Percentiles rank a stretch among this genome's conserved stretches.
phyloP scores from a whole-genome alignment of 2,797 vertebrate species.

The Gallinago stenura region DNA sequence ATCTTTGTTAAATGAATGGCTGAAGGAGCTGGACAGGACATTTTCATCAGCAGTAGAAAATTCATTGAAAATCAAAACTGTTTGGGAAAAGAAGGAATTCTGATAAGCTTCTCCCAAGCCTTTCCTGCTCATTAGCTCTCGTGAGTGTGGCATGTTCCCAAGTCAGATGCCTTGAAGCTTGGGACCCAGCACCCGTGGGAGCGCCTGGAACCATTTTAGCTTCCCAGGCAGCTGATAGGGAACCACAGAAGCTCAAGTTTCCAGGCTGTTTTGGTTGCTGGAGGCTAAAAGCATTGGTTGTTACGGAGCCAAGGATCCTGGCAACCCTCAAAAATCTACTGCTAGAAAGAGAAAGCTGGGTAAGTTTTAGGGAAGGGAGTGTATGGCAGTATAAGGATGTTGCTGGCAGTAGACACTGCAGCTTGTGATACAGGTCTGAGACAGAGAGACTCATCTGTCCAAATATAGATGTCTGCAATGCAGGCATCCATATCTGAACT shows the following conservation, averaged over 20 bases:
- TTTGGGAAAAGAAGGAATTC: background rate
- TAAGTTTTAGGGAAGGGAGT: background rate
- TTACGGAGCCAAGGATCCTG: background rate
- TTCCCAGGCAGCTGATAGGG: background rate
- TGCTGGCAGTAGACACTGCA: slow-evolving; percentile 1
- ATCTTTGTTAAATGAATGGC: background rate
- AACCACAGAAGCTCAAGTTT: background rate
- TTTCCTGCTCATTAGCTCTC: background rate
- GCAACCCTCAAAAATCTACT: slow-evolving; percentile 20
- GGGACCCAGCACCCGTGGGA: background rate
- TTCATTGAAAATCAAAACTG: background rate
- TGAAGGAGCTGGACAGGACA: background rate
- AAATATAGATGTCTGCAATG: slow-evolving; percentile 74
- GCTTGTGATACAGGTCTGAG: slow-evolving; percentile 40
- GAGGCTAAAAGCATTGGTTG: slow-evolving; percentile 35
- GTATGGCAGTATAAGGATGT: background rate
- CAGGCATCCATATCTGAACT: slow-evolving; percentile 43
- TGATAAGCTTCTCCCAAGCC: background rate
- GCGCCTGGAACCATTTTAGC: background rate
- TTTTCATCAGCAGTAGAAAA: background rate
- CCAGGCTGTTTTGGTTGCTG: slow-evolving; percentile 15
- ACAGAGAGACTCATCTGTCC: slow-evolving; percentile 47
- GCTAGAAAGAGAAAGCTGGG: slow-evolving; percentile 10
- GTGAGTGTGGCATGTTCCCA: background rate
- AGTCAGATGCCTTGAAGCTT: background rate